Percentiles rank a stretch among this genome's conserved stretches.
phyloP scores from a whole-genome alignment of 2,888 invertebrate species.

The Ectemnius cavifrons region DNA sequence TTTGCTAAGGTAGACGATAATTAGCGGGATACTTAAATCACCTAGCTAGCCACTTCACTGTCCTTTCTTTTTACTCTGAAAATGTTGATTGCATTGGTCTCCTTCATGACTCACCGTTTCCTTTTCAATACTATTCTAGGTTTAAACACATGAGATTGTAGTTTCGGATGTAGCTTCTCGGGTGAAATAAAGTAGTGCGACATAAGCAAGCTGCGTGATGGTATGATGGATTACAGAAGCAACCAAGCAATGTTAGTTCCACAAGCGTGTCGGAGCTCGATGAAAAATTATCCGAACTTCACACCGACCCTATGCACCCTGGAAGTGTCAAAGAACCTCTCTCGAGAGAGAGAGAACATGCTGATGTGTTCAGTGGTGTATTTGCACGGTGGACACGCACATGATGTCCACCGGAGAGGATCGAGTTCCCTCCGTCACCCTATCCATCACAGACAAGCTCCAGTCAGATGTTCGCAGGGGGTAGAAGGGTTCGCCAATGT shows the following conservation, averaged over 20 bases:
- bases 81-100: too few relatives aligned
- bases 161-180: too few relatives aligned
- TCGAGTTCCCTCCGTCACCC: slow-evolving; percentile 56
- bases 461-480: slow-evolving; percentile 62
- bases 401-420: slow-evolving; percentile 33
- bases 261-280: background rate
- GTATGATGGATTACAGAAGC: background rate
- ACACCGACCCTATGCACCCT: background rate
- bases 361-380: slow-evolving; percentile 6
- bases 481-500: slow-evolving; percentile 60
- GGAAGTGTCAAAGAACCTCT: slow-evolving; percentile 11
- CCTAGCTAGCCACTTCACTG: too few relatives aligned
- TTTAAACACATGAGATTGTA: too few relatives aligned
- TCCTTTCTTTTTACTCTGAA: too few relatives aligned
- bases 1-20: slow-evolving; percentile 1
- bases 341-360: slow-evolving; percentile 14
- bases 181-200: too few relatives aligned
- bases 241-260: too few relatives aligned
- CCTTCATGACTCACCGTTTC: too few relatives aligned
- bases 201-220: background rate
- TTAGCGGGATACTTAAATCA: background rate
- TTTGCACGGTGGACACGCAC: background rate
- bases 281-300: background rate
- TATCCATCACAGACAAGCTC: slow-evolving; percentile 69
- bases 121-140: too few relatives aligned